Evolutionary conservation across 2,888 invertebrate species (phyloP).

Genomic region (Dexiosoma caninum): DNA sequence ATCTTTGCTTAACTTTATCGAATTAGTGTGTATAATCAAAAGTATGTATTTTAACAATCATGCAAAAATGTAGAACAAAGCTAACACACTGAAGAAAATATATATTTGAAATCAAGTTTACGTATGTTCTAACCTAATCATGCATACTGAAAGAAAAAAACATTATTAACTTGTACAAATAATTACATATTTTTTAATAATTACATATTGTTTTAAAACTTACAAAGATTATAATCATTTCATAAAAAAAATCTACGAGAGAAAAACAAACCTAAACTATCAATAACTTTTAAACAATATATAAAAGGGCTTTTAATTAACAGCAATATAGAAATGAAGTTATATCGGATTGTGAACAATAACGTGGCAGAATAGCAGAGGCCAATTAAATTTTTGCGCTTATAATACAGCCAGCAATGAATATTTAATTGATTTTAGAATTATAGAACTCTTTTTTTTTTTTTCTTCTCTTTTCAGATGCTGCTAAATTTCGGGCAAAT

Average conservation of each 20-base stretch:
- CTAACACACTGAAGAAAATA: conserved; percentile 27
- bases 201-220: background rate
- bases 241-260: conserved; percentile 8
- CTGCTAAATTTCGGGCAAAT: conserved; percentile 15
- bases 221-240: background rate
- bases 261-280: conserved; percentile 25
- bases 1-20: background rate
- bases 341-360: conserved; percentile 16
- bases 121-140: conserved; percentile 34
- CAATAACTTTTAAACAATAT: background rate
- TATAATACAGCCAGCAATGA: conserved; percentile 61
- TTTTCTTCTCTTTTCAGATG: background rate
- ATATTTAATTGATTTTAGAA: conserved; percentile 18
- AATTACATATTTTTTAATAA: background rate
- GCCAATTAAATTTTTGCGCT: conserved; percentile 58
- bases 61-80: conserved; percentile 43
- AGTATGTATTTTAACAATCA: conserved; percentile 19
- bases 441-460: background rate
- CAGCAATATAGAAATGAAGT: conserved; percentile 24
- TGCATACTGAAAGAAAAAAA: conserved; percentile 28
- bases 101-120: conserved; percentile 1
- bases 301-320: conserved; percentile 33
- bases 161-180: background rate
- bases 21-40: background rate
- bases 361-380: conserved; percentile 40